These are phyloP conservation scores for Phaethon lepturus DNA, from an alignment of 2,113 vertebrate species.

Conservation along the genomic window DNA sequence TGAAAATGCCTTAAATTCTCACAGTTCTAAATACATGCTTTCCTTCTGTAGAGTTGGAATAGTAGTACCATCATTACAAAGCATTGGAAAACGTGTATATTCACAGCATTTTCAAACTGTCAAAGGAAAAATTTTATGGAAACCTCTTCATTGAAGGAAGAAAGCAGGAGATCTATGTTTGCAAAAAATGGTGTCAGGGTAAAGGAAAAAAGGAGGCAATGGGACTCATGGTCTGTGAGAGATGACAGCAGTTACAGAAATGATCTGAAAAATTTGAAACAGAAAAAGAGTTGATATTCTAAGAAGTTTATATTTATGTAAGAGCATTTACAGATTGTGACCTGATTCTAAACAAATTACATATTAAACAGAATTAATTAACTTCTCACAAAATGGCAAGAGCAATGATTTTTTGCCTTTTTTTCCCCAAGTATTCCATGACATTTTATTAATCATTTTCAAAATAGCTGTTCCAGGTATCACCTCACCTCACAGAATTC, in stretches of 20 bases:
- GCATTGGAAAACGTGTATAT: not conserved
- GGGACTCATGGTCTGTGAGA: not conserved
- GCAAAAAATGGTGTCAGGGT: not conserved
- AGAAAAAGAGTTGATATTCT: not conserved
- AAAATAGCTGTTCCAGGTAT: not conserved
- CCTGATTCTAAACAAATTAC: not conserved
- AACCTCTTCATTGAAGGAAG: not conserved
- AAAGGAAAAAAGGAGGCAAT: not conserved
- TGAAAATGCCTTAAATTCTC: not conserved
- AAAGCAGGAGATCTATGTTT: not conserved
- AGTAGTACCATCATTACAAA: not conserved
- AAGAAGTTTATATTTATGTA: not conserved
- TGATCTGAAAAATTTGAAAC: not conserved
- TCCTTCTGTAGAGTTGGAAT: not conserved
- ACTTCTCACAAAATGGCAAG: accelerated
- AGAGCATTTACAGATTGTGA: not conserved
- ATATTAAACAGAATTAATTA: not conserved
- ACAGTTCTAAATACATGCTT: not conserved
- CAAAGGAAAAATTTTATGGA: not conserved
- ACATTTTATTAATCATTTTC: not conserved
- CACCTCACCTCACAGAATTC: not conserved
- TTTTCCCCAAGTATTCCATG: not conserved
- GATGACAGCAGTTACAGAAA: not conserved
- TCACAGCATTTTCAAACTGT: not conserved
- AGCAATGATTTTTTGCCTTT: not conserved